Evolutionary conservation across 2,113 vertebrate genomes (phyloP), one percentile per base, ranked within the genome.

Genomic region (Rhipidura dahli): DNA sequence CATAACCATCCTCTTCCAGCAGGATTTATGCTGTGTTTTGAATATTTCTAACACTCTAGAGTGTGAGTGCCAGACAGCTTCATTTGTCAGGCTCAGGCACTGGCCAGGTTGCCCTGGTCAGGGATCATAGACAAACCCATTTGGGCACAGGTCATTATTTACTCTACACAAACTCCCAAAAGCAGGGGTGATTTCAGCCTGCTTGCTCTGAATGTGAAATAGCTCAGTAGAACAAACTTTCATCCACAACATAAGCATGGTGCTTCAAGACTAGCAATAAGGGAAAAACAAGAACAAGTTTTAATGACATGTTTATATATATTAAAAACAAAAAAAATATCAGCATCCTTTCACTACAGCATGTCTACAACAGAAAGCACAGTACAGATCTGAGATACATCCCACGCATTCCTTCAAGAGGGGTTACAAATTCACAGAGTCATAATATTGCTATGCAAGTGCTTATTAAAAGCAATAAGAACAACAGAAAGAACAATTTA

Each of bases 11-110:
- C 72, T 89, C 72, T 78, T 45, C 68, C 83, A 92, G 50, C 37
- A 71, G 75, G 90, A 95, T 92, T 94, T 90, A 92, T 79, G 80
- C 77, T 57, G 69, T 68, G 69, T 64, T 96, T 93, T 83, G 90
- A 92, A 35, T 90, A 78, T 83, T 90, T 83, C 60, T 75, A 65
- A 78, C 40, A 33, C 83, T 60, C 90, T 53, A 49, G 44, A 92
- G 75, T 5, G 42, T 20, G 50, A 73, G 49, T 70, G 51, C 76
- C 88, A 95, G 69, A 84, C 82, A 65, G 19, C 44, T 84, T 73
- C 37, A 24, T 85, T 94, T 96, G 89, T 78, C 94, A 96, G 71
- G 54, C 79, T 94, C 24, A 2, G 56, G 27, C 83, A 77, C 71
- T 60, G 76, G 72, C 79, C 76, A 92, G 60, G 72, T 26, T 82